Percentiles rank a stretch among this genome's conserved stretches.
Conservation (phyloP, 2,797 vertebrate genomes). For the Malurus leucopterus region DNA sequence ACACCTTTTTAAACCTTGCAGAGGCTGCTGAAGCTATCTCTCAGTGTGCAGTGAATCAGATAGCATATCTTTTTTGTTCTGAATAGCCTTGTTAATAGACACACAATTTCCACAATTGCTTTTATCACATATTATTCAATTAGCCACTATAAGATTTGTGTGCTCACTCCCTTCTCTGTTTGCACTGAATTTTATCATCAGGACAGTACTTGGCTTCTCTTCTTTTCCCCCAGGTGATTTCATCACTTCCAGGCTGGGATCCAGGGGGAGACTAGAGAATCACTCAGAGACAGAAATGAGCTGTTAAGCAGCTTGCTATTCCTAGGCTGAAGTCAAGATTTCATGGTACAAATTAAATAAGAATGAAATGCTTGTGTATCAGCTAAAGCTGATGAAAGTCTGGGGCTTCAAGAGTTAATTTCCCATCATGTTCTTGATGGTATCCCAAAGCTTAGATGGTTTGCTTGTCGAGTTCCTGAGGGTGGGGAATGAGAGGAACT, state of each 20-base stretch:
- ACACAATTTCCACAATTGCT: background rate
- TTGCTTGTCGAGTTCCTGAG: conserved; percentile 31
- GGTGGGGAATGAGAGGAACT: conserved; percentile 54
- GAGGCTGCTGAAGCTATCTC: background rate
- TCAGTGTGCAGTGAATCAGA: background rate
- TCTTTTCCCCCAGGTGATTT: background rate
- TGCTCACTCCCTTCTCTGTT: background rate
- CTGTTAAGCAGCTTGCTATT: background rate
- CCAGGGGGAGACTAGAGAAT: background rate
- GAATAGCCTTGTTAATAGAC: conserved; percentile 1
- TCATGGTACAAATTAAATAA: background rate
- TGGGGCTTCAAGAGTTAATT: conserved; percentile 13
- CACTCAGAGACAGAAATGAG: background rate
- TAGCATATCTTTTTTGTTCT: background rate
- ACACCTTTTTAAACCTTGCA: background rate
- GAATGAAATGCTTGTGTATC: background rate
- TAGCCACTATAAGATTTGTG: background rate
- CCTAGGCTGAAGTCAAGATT: background rate
- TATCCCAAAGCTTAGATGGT: conserved; percentile 22
- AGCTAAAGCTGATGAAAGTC: background rate
- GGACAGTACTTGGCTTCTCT: background rate
- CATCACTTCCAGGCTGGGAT: background rate
- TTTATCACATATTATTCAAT: conserved; percentile 2
- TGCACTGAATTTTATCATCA: background rate
- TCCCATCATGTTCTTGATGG: background rate